Conservation (phyloP, 2,113 vertebrate genomes). For the Xerus inauris region DNA sequence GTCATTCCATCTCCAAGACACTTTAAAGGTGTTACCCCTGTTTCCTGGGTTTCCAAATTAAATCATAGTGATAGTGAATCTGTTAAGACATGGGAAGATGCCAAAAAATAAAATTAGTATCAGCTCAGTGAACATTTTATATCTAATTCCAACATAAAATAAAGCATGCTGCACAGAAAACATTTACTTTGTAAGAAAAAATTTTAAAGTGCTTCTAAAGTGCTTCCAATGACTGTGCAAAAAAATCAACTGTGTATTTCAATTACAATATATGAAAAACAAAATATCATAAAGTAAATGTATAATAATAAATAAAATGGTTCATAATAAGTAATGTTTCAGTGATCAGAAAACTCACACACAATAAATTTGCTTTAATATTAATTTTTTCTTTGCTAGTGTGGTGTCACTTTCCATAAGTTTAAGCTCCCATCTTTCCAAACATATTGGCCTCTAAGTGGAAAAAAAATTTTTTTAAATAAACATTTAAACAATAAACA, state of each 20-base stretch:
- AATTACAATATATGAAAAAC: conserved; percentile 44
- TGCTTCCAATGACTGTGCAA: conserved; percentile 17
- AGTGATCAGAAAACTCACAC: conserved; percentile 23
- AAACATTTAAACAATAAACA: no score
- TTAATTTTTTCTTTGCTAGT: neutral
- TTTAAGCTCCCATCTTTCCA: conserved; percentile 3
- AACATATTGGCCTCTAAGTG: neutral
- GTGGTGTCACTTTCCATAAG: neutral
- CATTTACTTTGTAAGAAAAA: conserved; percentile 14
- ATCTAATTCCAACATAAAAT: conserved; percentile 35
- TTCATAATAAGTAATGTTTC: neutral
- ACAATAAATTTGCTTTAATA: conserved; percentile 23
- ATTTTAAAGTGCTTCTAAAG: neutral
- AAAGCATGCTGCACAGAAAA: neutral
- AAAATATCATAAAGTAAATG: neutral
- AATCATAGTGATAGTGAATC: neutral
- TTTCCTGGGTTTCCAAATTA: conserved; percentile 7
- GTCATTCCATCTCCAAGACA: neutral
- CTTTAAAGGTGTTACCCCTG: neutral
- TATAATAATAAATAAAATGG: neutral
- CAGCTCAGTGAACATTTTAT: conserved; percentile 5
- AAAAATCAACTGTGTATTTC: neutral
- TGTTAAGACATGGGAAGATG: neutral
- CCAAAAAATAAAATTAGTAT: conserved; percentile 33
- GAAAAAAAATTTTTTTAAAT: neutral